phyloP scores from a whole-genome alignment of 2,888 invertebrate genomes.

The Pammene aurita region DNA sequence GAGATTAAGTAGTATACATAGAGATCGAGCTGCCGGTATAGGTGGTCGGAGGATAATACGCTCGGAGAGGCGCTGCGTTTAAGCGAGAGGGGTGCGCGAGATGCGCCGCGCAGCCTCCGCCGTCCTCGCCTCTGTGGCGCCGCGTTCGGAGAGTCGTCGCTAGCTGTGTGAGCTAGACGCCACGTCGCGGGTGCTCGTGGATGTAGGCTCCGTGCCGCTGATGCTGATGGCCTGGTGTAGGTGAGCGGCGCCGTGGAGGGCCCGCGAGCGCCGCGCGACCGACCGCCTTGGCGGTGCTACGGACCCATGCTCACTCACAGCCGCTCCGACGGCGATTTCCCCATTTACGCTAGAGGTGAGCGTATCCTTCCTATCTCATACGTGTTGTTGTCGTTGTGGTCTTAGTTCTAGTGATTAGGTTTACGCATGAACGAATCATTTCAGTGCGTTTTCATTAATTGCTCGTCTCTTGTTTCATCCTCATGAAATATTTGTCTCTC shows the following conservation, averaged over 20 bases:
- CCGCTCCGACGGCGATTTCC: conserved; percentile 93
- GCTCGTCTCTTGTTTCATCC: conserved; percentile 23
- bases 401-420: conserved; percentile 36
- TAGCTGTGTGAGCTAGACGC: conserved; percentile 64
- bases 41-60: conserved; percentile 32
- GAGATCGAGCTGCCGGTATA: conserved; percentile 14
- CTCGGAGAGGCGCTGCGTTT: conserved; percentile 35
- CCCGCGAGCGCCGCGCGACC: conserved; percentile 78
- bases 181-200: conserved; percentile 54
- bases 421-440: conserved; percentile 37
- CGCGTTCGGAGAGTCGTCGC: conserved; percentile 69
- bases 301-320: conserved; percentile 92
- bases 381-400: conserved; percentile 43
- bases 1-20: conserved; percentile 29
- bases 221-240: conserved; percentile 70
- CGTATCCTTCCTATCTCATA: conserved; percentile 42
- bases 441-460: conserved; percentile 28
- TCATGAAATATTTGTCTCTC: conserved; percentile 18
- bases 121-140: conserved; percentile 68
- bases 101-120: conserved; percentile 80
- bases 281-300: conserved; percentile 84
- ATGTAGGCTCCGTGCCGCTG: conserved; percentile 66
- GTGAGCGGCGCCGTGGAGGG: conserved; percentile 80
- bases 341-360: conserved; percentile 91
- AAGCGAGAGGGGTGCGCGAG: conserved; percentile 74